phyloP scores from a whole-genome alignment of 1,140 invertebrate genomes.

The Arctopsyche grandis region DNA sequence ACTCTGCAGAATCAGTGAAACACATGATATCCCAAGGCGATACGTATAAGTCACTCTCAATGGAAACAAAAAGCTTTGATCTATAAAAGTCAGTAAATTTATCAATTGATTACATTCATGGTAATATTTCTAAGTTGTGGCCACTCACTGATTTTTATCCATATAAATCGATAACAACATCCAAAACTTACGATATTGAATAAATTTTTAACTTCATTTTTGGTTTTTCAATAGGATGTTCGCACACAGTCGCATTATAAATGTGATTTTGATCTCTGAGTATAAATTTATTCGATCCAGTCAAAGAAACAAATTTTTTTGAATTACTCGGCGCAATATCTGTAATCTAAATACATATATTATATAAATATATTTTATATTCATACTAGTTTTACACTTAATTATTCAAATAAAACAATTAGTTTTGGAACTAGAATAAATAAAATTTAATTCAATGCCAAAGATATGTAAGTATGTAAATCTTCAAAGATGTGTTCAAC shows the following conservation, averaged over 20 bases:
- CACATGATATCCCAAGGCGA: slow-evolving; percentile 56
- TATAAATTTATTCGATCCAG: not conserved
- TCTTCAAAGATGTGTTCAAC: too few relatives aligned
- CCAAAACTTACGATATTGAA: not conserved
- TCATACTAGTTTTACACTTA: too few relatives aligned
- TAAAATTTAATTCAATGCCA: too few relatives aligned
- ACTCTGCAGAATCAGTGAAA: slow-evolving; percentile 60
- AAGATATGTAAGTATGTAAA: too few relatives aligned
- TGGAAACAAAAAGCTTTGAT: not conserved
- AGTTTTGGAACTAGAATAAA: too few relatives aligned
- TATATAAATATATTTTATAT: too few relatives aligned
- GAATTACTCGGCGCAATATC: not conserved
- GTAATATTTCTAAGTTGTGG: too few relatives aligned
- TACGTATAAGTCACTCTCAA: not conserved
- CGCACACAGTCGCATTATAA: not conserved
- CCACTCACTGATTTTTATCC: too few relatives aligned
- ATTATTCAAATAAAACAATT: too few relatives aligned
- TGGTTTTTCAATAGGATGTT: not conserved
- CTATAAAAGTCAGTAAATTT: too few relatives aligned
- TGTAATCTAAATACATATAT: not conserved
- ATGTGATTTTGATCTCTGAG: not conserved
- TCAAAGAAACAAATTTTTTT: not conserved
- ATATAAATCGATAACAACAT: not conserved
- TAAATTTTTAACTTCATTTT: not conserved
- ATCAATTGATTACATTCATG: too few relatives aligned